Evolutionary conservation across 2,888 invertebrate species (phyloP).

Genomic region (Nomada flava): DNA sequence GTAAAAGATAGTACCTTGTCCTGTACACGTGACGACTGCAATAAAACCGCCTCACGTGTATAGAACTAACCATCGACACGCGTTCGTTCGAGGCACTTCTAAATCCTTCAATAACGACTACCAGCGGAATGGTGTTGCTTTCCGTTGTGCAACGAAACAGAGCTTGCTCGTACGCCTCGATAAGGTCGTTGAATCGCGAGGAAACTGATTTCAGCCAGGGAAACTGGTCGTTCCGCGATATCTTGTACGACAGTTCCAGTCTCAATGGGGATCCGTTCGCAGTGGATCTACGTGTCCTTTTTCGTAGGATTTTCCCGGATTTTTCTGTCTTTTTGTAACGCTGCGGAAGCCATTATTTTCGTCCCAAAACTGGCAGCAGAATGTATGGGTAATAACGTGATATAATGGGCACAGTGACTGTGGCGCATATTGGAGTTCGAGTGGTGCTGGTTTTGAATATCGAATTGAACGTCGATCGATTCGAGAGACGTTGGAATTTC

Average conservation of each 20-base stretch:
- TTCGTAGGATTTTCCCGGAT: slow-evolving; percentile 8
- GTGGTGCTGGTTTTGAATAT: slow-evolving; percentile 28
- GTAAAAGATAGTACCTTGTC: slow-evolving; percentile 16
- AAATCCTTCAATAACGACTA: not conserved
- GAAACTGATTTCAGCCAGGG: slow-evolving; percentile 61
- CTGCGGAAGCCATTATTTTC: slow-evolving; percentile 39
- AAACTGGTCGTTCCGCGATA: slow-evolving; percentile 65
- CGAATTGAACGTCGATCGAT: slow-evolving; percentile 25
- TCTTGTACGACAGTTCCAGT: slow-evolving; percentile 48
- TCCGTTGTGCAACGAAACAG: not conserved
- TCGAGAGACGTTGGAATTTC: not conserved
- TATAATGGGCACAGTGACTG: slow-evolving; percentile 35
- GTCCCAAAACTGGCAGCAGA: not conserved
- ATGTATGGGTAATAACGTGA: slow-evolving; percentile 30
- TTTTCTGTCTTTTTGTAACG: too few species aligned
- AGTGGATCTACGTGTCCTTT: slow-evolving; percentile 15
- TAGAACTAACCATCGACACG: slow-evolving; percentile 11
- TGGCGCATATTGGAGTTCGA: slow-evolving; percentile 7
- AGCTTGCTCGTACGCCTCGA: slow-evolving; percentile 25
- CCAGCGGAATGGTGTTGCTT: not conserved
- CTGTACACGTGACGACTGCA: slow-evolving; percentile 9
- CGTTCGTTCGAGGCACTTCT: not conserved
- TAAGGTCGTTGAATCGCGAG: slow-evolving; percentile 45
- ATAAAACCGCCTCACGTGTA: slow-evolving; percentile 10
- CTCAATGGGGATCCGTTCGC: slow-evolving; percentile 47